A percentile compares a stretch with the other conserved stretches of the same genome.
Evolutionary conservation across 2,113 vertebrate species (phyloP).

Genomic region (Etheostoma cragini): DNA sequence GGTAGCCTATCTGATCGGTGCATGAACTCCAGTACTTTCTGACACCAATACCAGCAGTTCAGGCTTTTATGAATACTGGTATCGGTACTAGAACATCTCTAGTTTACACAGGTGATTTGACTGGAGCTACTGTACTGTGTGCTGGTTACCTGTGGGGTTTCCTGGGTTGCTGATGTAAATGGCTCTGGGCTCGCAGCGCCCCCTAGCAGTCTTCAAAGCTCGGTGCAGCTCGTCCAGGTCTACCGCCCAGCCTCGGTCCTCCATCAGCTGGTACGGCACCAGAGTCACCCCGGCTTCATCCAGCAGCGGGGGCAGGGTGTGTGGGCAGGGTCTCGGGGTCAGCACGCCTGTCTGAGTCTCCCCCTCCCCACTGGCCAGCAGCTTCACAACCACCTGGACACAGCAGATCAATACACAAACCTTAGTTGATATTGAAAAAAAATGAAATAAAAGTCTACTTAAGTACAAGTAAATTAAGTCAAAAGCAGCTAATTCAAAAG

Average conservation of each 20-base stretch:
- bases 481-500: too few relatives aligned
- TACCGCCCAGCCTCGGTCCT: slow-evolving; percentile 75
- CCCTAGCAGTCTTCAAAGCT: slow-evolving; percentile 48
- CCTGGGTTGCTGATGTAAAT: slow-evolving; percentile 83
- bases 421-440: neutral
- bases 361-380: slow-evolving; percentile 66
- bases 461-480: too few relatives aligned
- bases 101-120: neutral
- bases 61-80: too few relatives aligned
- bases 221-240: slow-evolving; percentile 60
- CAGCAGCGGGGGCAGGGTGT: slow-evolving; percentile 62
- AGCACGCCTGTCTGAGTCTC: slow-evolving; percentile 66
- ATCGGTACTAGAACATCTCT: too few relatives aligned
- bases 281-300: slow-evolving; percentile 17
- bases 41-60: too few relatives aligned
- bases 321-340: slow-evolving; percentile 71
- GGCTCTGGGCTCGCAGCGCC: slow-evolving; percentile 70
- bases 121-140: neutral
- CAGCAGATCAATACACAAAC: neutral
- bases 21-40: too few relatives aligned
- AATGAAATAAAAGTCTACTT: too few relatives aligned
- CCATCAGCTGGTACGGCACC: slow-evolving; percentile 71
- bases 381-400: slow-evolving; percentile 61
- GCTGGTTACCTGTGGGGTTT: slow-evolving; percentile 78
- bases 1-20: too few relatives aligned